Evolutionary conservation across 1,140 invertebrate genomes (phyloP).

Genomic region (Chymomyza costata): DNA sequence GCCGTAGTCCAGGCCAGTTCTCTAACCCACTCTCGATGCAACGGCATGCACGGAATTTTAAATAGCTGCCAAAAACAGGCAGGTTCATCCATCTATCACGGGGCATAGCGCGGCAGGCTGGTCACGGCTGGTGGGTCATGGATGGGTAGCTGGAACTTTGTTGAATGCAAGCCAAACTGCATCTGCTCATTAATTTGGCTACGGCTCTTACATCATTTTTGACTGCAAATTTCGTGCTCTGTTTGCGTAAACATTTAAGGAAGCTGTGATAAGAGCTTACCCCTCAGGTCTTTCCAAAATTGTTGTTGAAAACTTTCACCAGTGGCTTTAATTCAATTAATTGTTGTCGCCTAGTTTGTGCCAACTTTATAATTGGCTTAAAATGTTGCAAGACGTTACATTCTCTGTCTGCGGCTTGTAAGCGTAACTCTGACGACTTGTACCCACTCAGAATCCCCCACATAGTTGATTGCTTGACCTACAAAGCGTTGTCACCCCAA

Average conservation of each 20-base stretch:
- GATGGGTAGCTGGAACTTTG: not conserved
- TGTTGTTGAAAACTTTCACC: not conserved
- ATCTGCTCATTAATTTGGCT: slow-evolving; percentile 39
- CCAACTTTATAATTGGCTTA: slow-evolving; percentile 25
- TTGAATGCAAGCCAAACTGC: slow-evolving; percentile 35
- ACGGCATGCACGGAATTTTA: slow-evolving; percentile 53
- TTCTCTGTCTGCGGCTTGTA: slow-evolving; percentile 18
- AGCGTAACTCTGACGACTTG: no score
- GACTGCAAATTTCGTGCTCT: slow-evolving; percentile 19
- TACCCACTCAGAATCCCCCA: slow-evolving; percentile 7
- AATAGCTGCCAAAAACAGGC: slow-evolving; percentile 45
- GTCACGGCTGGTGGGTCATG: not conserved
- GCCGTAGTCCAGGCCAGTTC: slow-evolving; percentile 8
- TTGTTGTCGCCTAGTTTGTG: slow-evolving; percentile 6
- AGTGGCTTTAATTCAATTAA: slow-evolving; percentile 22
- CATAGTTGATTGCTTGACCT: no score
- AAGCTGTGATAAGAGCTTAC: no score
- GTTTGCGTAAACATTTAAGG: slow-evolving; percentile 22
- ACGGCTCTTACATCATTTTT: no score
- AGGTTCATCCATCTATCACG: slow-evolving; percentile 42
- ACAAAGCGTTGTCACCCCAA: slow-evolving; percentile 30
- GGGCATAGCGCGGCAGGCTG: not conserved
- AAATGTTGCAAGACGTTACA: slow-evolving; percentile 5
- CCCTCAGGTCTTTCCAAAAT: no score
- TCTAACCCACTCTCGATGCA: slow-evolving; percentile 10